Evolutionary conservation across 2,113 vertebrate species (phyloP), one percentile per base, ranked within the genome.

Genomic region (Bufo bufo): DNA sequence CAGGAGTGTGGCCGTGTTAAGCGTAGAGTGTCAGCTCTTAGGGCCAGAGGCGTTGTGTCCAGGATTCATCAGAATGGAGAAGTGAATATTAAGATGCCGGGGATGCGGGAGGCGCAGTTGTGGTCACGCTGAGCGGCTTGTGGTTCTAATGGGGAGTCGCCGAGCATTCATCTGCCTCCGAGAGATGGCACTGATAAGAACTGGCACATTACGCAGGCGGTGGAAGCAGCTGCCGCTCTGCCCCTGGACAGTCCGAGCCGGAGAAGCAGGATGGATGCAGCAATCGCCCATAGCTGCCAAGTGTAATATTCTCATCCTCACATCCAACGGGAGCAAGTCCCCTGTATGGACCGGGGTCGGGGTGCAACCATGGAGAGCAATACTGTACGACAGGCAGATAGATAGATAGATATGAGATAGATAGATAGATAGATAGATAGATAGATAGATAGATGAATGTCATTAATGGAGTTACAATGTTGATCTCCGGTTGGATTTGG

Each of bases 381-480:
- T 10, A 52, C 52, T 33, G 33, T 33, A 33, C 33, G 33, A 33
- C 33, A 33, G 33, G 33, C 33, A 33, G 33, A 78, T 78, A 78
- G 75, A 78, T 78, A 71, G 69, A 71, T 71, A 71, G 69, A 71
- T 71, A 71, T n/a, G n/a, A 69, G 75, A 78, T 78, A 54, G 75
- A 78, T 78, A 54, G 75, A 78, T 78, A 54, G 75, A 54, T 75
- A 75, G 72, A 75, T 75, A 78, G 75, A 78, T 78, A 78, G 75
- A 79, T 79, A 72, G 69, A 72, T 72, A 72, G 33, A 72, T 72
- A 72, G 33, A 72, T 72, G 45, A 12, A 72, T 72, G 7, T n/a
- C n/a, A 69, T 69, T 33, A 10, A 69, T 33, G 33, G 65, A 69
- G 11, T 14, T 13, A 71, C 13, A 17, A 75, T 45, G 19, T 16